These are phyloP conservation scores for Archocentrus centrarchus DNA, from an alignment of 2,113 vertebrate genomes.

Conservation along the genomic window DNA sequence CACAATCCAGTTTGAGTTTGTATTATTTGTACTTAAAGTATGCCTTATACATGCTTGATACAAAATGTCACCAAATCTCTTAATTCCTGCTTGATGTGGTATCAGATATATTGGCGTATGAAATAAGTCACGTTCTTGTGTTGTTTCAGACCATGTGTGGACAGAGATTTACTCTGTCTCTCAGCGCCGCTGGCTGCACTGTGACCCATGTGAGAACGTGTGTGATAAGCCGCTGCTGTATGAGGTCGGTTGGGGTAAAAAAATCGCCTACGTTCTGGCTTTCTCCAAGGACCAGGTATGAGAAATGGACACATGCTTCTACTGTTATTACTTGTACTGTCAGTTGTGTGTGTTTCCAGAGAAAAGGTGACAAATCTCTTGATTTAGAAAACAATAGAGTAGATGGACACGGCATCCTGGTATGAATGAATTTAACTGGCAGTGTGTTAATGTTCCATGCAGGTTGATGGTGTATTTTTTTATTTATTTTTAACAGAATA, in stretches of 20 bases:
- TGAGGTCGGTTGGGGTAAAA: conserved; percentile 96
- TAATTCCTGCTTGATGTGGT: neutral
- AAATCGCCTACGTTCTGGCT: conserved; percentile 92
- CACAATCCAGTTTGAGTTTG: neutral
- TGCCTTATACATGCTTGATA: neutral
- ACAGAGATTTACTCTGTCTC: conserved; percentile 92
- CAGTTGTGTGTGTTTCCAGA: no score
- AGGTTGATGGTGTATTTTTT: no score
- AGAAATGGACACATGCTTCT: neutral
- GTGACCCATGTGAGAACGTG: conserved; percentile 92
- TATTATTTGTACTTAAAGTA: neutral
- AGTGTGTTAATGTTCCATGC: no score
- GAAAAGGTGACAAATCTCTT: no score
- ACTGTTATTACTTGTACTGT: neutral
- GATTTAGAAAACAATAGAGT: no score
- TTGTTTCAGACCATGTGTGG: conserved; percentile 94
- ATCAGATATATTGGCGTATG: neutral
- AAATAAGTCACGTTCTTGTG: neutral
- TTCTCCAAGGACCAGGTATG: conserved; percentile 97
- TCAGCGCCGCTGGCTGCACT: conserved; percentile 95
- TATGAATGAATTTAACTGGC: no score
- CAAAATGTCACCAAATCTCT: neutral
- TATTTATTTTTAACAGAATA: no score
- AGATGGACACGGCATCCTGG: no score
- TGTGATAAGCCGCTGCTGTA: conserved; percentile 97